These are phyloP conservation scores for Odontamblyopus lacepedii DNA, from an alignment of 2,797 vertebrate species.

Conservation along the genomic window DNA sequence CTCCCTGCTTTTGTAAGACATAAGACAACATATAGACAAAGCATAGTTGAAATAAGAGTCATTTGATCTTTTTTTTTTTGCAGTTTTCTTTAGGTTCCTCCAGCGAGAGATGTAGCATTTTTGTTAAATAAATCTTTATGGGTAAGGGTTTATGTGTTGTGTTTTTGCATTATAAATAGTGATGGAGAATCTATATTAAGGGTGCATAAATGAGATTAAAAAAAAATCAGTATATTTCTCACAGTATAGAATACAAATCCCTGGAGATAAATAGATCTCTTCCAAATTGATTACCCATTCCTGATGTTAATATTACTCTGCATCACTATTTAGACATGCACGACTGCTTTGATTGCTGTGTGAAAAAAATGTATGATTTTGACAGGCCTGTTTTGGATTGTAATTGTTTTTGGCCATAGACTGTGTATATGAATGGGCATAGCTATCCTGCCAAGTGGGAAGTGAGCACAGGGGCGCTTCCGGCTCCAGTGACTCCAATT, in stretches of 20 bases:
- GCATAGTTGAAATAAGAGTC: slow-evolving; percentile 13
- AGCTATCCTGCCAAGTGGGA: too few species aligned
- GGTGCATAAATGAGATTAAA: too few species aligned
- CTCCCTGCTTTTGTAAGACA: slow-evolving; percentile 31
- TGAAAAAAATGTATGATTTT: slow-evolving; percentile 29
- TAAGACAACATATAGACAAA: slow-evolving; percentile 14
- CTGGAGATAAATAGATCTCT: not conserved
- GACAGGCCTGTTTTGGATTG: not conserved
- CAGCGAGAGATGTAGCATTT: slow-evolving; percentile 68
- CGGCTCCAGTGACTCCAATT: too few species aligned
- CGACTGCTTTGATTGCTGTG: slow-evolving; percentile 20
- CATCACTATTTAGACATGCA: slow-evolving; percentile 26
- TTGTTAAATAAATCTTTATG: slow-evolving; percentile 41
- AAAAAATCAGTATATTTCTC: not conserved
- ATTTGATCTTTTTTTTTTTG: slow-evolving; percentile 53
- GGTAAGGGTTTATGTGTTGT: slow-evolving; percentile 57
- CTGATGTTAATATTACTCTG: not conserved
- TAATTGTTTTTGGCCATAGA: not conserved
- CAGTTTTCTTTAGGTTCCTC: slow-evolving; percentile 75
- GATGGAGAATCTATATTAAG: not conserved
- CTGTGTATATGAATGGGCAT: too few species aligned
- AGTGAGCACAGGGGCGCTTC: too few species aligned
- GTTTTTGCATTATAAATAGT: slow-evolving; percentile 24
- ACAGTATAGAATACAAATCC: not conserved
- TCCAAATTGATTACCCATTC: not conserved